These are phyloP conservation scores for Leptodirus hochenwartii DNA, from an alignment of 2,888 invertebrate genomes.

Conservation along the genomic window DNA sequence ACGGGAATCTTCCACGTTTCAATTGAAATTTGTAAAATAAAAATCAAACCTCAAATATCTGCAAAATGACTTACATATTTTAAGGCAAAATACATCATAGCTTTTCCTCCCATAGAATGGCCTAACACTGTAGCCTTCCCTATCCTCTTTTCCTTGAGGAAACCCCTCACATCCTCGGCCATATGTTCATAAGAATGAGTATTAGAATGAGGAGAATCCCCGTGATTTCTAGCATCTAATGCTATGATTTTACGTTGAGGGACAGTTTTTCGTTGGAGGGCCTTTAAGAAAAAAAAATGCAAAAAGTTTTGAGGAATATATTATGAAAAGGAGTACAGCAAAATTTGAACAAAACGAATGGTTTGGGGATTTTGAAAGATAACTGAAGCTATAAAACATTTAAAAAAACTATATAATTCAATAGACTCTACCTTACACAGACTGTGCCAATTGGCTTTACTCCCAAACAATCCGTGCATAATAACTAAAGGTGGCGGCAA, in stretches of 20 bases:
- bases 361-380: no score
- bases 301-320: no score
- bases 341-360: no score
- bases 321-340: no score
- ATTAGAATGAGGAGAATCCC: constrained; percentile 68
- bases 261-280: constrained; percentile 41
- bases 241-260: constrained; percentile 53
- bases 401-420: no score
- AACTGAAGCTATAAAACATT: no score
- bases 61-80: constrained; percentile 38
- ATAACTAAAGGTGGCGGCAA: constrained; percentile 50
- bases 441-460: constrained; percentile 73
- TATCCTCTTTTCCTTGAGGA: constrained; percentile 41
- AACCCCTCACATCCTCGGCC: constrained; percentile 48
- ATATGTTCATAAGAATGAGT: constrained; percentile 57
- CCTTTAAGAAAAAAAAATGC: no score
- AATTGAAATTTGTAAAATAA: no score
- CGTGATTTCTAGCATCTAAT: constrained; percentile 88
- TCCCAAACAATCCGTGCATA: constrained; percentile 75
- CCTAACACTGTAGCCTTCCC: constrained; percentile 56
- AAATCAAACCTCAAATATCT: no score
- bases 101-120: constrained; percentile 93
- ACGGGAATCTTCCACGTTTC: no score
- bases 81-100: constrained; percentile 71
- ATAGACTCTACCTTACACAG: no score